phyloP scores from a whole-genome alignment of 2,113 vertebrate genomes.

The Dolichallabes microphthalmus region DNA sequence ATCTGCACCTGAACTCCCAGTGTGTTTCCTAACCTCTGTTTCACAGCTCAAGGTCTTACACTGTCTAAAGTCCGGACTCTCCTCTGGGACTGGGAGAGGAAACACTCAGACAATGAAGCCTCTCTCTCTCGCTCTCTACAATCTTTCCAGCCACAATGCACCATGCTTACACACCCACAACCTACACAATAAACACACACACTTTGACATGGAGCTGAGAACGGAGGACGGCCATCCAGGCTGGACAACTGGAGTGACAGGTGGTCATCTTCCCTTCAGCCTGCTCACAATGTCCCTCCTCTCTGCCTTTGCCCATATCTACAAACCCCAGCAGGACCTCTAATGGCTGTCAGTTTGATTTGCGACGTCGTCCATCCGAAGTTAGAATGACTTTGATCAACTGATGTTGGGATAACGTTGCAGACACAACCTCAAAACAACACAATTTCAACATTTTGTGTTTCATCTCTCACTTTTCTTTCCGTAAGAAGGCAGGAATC shows the following conservation, averaged over 20 bases:
- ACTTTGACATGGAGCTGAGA: conserved; percentile 60
- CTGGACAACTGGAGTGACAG: conserved; percentile 73
- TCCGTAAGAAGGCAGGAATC: neutral
- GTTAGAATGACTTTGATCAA: too few species aligned
- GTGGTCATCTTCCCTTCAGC: conserved; percentile 72
- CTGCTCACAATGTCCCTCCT: neutral
- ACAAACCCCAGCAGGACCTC: too few species aligned
- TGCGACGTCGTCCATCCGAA: too few species aligned
- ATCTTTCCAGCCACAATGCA: conserved; percentile 22
- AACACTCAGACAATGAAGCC: conserved; percentile 45
- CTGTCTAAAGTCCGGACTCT: conserved; percentile 43
- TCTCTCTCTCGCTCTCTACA: neutral
- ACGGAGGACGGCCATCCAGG: conserved; percentile 67
- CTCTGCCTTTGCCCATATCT: too few species aligned
- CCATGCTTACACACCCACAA: conserved; percentile 36
- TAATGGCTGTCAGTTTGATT: too few species aligned
- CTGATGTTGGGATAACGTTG: too few species aligned
- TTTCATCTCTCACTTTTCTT: neutral
- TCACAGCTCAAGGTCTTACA: neutral
- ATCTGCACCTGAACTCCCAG: neutral
- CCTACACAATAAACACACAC: conserved; percentile 38
- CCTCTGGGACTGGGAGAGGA: conserved; percentile 50
- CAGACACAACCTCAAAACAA: too few species aligned
- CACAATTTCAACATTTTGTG: too few species aligned
- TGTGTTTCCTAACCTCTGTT: conserved; percentile 23